These are phyloP conservation scores for Phoenoteleia sp. DNA, from an alignment of 2,888 invertebrate genomes.

Conservation along the genomic window DNA sequence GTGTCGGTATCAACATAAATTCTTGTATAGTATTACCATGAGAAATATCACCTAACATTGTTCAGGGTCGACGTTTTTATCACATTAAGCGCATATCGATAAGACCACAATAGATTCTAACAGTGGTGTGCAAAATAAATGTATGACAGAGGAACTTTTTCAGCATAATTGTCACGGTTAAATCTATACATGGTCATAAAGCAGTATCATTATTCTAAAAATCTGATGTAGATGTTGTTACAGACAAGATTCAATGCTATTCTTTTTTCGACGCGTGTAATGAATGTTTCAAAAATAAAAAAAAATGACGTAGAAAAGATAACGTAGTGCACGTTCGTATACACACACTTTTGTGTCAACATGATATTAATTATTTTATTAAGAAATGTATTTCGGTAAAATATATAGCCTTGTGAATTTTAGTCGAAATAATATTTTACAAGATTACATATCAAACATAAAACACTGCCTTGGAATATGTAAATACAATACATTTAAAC, in stretches of 20 bases:
- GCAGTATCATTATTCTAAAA: conserved; percentile 7
- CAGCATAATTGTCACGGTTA: conserved; percentile 26
- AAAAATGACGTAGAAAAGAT: no score
- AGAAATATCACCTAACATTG: conserved; percentile 50
- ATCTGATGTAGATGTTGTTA: conserved; percentile 10
- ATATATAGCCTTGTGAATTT: no score
- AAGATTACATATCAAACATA: no score
- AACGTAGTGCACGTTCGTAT: no score
- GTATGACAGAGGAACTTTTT: conserved; percentile 15
- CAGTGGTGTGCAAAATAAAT: conserved; percentile 27
- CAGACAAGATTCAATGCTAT: neutral
- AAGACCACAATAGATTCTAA: conserved; percentile 56
- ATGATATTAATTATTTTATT: no score
- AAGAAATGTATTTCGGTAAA: no score
- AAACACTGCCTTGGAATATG: no score
- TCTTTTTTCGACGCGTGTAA: no score
- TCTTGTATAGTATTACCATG: conserved; percentile 35
- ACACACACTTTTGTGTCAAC: no score
- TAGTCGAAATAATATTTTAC: no score
- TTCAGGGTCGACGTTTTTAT: conserved; percentile 67
- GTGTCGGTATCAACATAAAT: conserved; percentile 57
- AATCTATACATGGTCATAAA: conserved; percentile 26
- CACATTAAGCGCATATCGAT: conserved; percentile 44
- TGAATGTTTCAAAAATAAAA: no score
- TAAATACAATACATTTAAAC: no score